Evolutionary conservation across 2,888 invertebrate genomes (phyloP), one percentile per base, ranked within the genome.

Genomic region (Scelioninae gen. 2): DNA sequence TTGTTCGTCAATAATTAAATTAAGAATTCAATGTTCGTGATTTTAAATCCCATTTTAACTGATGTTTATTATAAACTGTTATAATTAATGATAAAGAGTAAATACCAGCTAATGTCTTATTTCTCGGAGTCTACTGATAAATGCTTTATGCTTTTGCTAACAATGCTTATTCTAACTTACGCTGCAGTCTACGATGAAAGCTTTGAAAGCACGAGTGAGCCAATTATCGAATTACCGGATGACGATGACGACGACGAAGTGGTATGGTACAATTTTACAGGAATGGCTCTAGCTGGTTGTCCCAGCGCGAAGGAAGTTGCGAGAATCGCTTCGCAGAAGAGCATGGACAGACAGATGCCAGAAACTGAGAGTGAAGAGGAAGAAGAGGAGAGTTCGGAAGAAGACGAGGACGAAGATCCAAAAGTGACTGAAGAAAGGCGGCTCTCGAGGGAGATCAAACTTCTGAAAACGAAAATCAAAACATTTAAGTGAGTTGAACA

Each of bases 361-460:
- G 80, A 80, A 31, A 81, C 78, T n/a, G 81, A 83, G 61, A 79
- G 77, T 10, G 90, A 90, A 72, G 90, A 89, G 41, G 91, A 89
- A 86, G 90, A 88, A 84, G 90, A 87, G 84, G 78, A 78, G 0
- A 81, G 81, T 48, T 79, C 91, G 82, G 89, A 90, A 86, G 85
- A 88, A 85, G 88, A 92, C 83, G 87, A 91, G 84, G 86, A 91
- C 76, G 88, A 92, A 84, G 90, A 94, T 86, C 89, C 91, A 81
- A 88, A 90, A 86, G 87, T 92, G 85, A 89, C 90, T 78, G 88
- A 89, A 76, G 88, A 88, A 68, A 89, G 88, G 78, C 86, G 89
- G 60, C 87, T 88, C 81, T 89, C 92, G 85, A 86, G 94, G 84
- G 90, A 94, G 88, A 86, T 94, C 81, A 90, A 94, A 88, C 87